Base-by-base conservation (phyloP, 2,888 invertebrate genomes). In the Aphidius colemani region DNA sequence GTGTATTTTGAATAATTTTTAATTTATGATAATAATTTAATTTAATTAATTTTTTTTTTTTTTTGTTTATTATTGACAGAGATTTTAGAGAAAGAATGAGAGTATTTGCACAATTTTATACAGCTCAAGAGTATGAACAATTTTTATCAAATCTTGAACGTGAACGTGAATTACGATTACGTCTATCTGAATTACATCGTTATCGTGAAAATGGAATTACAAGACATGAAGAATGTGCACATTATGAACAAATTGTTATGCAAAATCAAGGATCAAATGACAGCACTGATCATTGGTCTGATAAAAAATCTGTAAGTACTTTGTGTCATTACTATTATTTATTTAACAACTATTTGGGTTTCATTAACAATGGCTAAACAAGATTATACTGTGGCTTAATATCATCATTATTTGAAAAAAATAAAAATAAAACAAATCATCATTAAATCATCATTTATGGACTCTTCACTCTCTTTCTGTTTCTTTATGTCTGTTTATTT, bases 171-270 rank as follows among this genome's bases (percentile, higher is more conserved):
- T 84, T 96, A 66, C 89, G 94, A 70, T 87, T 91, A 73, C 87
- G 96, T 7, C 86, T 96, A 39, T 89, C 90, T 2, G 96, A 96
- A 83, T 83, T 94, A 51, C 87, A 90, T 79, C 90, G 93, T 67
- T 93, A 95, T 84, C 87, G 96, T 41, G 90, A 91, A 74, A 91
- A 95, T 72, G 96, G 96, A 40, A 87, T 96, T 48, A 92, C 93
- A 3, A 87, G 89, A 51, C 88, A 91, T 60, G 92, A 93, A 78
- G 95, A 96, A 79, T 92, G 94, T 75, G 88, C 92, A 44, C 94
- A 95, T 80, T 94, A 94, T 81, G 95, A 95, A 76, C 93, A 94
- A 78, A 75, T 80, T 87, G 89, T 84, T 87, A 89, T 63, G 85
- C 88, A 74, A 87, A 86, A 70, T 9, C 89, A 75, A 84, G 86